Conservation (phyloP, 2,113 vertebrate species). For the Otolemur garnettii region DNA sequence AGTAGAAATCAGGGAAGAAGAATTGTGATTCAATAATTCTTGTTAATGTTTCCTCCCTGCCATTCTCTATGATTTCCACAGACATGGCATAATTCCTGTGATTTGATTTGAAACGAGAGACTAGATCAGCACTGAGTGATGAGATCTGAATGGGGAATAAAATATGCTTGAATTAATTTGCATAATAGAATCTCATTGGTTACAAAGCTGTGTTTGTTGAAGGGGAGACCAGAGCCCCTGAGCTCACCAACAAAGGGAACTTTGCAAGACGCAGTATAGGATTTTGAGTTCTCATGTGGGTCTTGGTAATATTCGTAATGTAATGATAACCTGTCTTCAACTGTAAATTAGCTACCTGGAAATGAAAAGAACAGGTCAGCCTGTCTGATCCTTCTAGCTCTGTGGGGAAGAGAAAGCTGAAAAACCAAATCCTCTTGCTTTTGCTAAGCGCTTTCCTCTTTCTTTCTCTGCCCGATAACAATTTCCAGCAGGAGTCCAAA, state of each 20-base stretch:
- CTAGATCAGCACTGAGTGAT: conserved; percentile 75
- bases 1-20: conserved; percentile 58
- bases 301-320: conserved; percentile 61
- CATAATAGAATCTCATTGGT: conserved; percentile 83
- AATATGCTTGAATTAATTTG: conserved; percentile 84
- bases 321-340: conserved; percentile 76
- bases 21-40: conserved; percentile 65
- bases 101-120: conserved; percentile 80
- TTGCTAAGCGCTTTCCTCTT: conserved; percentile 65
- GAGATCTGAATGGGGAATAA: conserved; percentile 76
- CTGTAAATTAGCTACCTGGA: conserved; percentile 77
- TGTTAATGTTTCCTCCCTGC: conserved; percentile 41
- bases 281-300: conserved; percentile 61
- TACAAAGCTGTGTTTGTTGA: conserved; percentile 83
- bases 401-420: conserved; percentile 61
- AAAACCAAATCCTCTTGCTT: conserved; percentile 67
- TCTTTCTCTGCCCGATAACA: conserved; percentile 75
- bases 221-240: conserved; percentile 57
- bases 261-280: conserved; percentile 52
- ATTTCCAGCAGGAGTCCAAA: conserved; percentile 75
- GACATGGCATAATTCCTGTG: conserved; percentile 78
- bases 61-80: conserved; percentile 71
- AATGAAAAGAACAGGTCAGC: conserved; percentile 70
- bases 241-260: conserved; percentile 59
- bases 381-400: conserved; percentile 53